Evolutionary conservation across 2,113 vertebrate species (phyloP), one percentile per base, ranked within the genome.

Genomic region (Elgaria multicarinata): DNA sequence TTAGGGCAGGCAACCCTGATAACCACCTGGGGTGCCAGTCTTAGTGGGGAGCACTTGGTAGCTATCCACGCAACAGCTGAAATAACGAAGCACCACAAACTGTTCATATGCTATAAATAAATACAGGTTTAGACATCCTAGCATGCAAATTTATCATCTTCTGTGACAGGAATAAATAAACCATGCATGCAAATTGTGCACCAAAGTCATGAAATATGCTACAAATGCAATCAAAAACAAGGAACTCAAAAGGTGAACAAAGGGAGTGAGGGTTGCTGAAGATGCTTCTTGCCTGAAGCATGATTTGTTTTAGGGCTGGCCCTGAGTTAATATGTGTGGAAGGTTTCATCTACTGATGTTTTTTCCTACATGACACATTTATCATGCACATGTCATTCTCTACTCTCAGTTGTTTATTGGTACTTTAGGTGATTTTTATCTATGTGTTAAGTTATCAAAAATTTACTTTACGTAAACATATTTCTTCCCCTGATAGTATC

Each of bases 361-460:
- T 16, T 50, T 50, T 50, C 8, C 46, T 50, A 50, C 8, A 50
- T 8, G 4, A 50, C 4, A 8, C 46, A 5, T 50, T 50, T 50
- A 50, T 50, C 46, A 50, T 3, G 3, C 46, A 50, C 46, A 5
- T 50, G 46, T 50, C 46, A 50, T 50, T 50, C 46, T 8, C 46
- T 50, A 5, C 46, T 50, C 46, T 5, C 8, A 8, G 46, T 50
- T 50, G 46, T 50, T 50, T 50, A 50, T 8, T 5, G 46, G 46
- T 50, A 5, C 46, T 50, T 50, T 50, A 50, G 46, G n/a, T n/a
- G n/a, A 76, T 92, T 92, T 91, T 74, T 90, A 93, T 86, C 75
- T 89, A 66, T 66, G 55, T 24, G 1, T 10, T 90, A 88, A 88
- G 88, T 91, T 90, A 87, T 92, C 36, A 50, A 90, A 31, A 28